phyloP scores from a whole-genome alignment of 2,797 vertebrate species.

The Rhinophrynus dorsalis region DNA sequence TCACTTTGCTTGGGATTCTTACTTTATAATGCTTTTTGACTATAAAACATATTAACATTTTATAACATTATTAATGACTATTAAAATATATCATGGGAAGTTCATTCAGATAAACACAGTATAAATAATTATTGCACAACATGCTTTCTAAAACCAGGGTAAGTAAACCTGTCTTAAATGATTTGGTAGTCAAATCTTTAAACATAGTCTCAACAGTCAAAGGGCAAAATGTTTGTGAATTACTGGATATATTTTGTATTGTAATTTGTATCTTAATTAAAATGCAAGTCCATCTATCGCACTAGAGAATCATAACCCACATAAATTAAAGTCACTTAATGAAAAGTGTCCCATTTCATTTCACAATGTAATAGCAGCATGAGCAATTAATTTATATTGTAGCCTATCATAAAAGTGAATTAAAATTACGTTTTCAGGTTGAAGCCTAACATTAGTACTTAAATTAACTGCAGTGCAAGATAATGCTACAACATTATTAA shows the following conservation, averaged over 20 bases:
- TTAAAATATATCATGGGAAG: too few relatives aligned
- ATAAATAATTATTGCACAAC: too few relatives aligned
- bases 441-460: conserved; percentile 24
- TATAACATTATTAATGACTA: too few relatives aligned
- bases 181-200: too few relatives aligned
- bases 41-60: too few relatives aligned
- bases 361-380: conserved; percentile 42
- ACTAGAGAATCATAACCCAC: conserved; percentile 25
- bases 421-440: conserved; percentile 49
- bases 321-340: conserved; percentile 49
- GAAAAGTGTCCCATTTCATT: conserved; percentile 47
- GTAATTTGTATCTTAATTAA: conserved; percentile 28
- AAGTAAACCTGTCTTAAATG: too few relatives aligned
- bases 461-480: conserved; percentile 34
- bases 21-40: too few relatives aligned
- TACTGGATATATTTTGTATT: neutral
- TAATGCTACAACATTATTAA: conserved; percentile 15
- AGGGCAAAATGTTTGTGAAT: neutral
- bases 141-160: too few relatives aligned
- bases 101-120: too few relatives aligned
- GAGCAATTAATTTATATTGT: conserved; percentile 52
- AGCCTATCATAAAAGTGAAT: conserved; percentile 44
- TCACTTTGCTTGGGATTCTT: too few relatives aligned
- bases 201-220: too few relatives aligned
- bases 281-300: conserved; percentile 36